Base-by-base conservation (phyloP, 1,140 invertebrate genomes). In the Drosophila mayri region DNA sequence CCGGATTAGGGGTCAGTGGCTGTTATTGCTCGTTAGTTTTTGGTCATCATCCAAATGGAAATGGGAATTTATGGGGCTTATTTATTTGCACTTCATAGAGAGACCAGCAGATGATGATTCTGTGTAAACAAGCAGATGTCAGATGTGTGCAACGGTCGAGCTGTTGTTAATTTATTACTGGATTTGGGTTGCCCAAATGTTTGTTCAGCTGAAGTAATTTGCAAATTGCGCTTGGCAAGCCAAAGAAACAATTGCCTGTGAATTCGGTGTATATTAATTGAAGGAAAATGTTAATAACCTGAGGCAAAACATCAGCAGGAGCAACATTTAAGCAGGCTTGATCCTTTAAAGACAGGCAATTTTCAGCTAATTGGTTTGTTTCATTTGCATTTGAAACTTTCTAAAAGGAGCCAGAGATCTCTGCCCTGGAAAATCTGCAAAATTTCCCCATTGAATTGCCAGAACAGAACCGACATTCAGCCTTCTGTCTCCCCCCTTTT, bases 391-490 rank as follows among this genome's bases (percentile, higher is more conserved):
- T 67, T 25, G 16, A 50, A 35, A 20, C 20, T 12, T 25, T 32
- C 12, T 14, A 11, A 38, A 40, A 25, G 25, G 32, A 60, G 20
- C 25, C 49, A 8, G 28, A 66, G 16, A n/a, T 16, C 16, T 16
- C 37, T 25, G 43, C 22, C 40, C 10, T 4, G 25, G 52, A 40
- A 71, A 72, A 72, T 72, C 68, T 72, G 68, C 52, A 59, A 35
- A 72, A 60, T 78, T 84, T 84, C 65, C 84, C 68, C 72, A 88
- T 88, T 76, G 76, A 80, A 80, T 80, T 78, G 84, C 80, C 80
- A 54, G 22, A 88, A 72, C 57, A 77, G 84, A 79, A 55, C 8
- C 46, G 64, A 54, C 38, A 75, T 46, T 57, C 40, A 25, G 44
- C 46, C 40, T 35, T 20, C 20, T 11, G 30, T 18, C 1, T 25